These are phyloP conservation scores for Saiga tatarica DNA, from an alignment of 2,113 vertebrate species.

Conservation along the genomic window DNA sequence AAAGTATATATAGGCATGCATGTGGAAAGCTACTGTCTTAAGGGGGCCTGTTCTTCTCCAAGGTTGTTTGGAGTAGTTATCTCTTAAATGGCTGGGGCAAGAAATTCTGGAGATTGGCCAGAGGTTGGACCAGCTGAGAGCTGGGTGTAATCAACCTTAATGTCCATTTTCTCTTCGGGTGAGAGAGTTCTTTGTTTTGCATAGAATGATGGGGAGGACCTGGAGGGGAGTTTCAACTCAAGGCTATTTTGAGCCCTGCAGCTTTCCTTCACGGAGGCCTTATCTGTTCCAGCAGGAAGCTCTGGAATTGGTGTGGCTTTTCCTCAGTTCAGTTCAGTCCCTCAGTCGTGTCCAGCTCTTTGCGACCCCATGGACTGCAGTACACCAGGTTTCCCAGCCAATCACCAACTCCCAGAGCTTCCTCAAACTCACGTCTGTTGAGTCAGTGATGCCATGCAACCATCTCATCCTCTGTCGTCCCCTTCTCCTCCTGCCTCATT, in stretches of 20 bases:
- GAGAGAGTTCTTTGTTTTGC: not conserved
- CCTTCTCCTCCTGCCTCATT: not conserved
- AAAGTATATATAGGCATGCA: not conserved
- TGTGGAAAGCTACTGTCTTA: not conserved
- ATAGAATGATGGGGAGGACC: not conserved
- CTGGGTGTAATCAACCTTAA: not conserved
- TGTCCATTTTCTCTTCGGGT: not conserved
- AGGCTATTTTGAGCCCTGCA: not conserved
- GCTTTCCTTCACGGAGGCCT: not conserved
- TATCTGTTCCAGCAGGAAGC: not conserved
- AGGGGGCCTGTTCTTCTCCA: not conserved
- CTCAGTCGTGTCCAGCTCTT: fast-evolving
- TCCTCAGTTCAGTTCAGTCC: not conserved
- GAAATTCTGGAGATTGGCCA: not conserved
- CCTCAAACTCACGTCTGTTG: not conserved
- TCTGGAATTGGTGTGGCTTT: not conserved
- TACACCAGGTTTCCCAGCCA: not conserved
- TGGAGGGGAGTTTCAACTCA: not conserved
- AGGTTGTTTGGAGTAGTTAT: not conserved
- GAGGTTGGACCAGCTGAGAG: not conserved
- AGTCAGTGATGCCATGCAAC: not conserved
- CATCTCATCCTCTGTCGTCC: not conserved
- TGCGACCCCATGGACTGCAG: not conserved
- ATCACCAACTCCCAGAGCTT: not conserved
- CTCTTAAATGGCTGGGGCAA: not conserved